Base-by-base conservation (phyloP, 2,113 vertebrate genomes). In the Trachemys scripta region DNA sequence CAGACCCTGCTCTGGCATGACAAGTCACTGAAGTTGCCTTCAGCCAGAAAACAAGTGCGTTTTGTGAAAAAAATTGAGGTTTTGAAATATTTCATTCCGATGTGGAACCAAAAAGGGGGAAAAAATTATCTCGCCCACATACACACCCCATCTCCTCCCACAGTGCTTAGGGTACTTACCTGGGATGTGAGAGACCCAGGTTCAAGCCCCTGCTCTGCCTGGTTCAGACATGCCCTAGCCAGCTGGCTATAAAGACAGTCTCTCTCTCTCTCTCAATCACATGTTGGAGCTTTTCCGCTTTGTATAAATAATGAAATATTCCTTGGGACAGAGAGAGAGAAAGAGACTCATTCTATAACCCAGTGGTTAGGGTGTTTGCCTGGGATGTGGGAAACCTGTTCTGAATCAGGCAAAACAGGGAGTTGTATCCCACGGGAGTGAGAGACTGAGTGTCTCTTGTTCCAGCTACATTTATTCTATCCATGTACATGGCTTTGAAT, bases 261-360 rank as follows among this genome's bases (percentile, higher is more conserved):
- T 16, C 29, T 62, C 59, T 59, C 25, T 56, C 54, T 24, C 20
- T 54, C 53, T 54, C 53, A 27, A 59, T 62, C 29, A 2, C 29
- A 35, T 31, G 35, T 47, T 72, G 47, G 16, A 75, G 50, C 6
- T 38, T 56, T 75, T 79, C 1, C 0, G 5, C 3, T 62, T 62
- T 16, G 29, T 62, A 14, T 35, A 35, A 35, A 35, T 57, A 20
- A 72, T 27, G 29, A 49, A 76, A 79, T 49, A 9, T 1, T 24
- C 7, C 8, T 50, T 79, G 45, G 49, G 20, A 31, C n/a, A 14
- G 35, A 38, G 65, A n/a, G 72, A 57, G 80, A 38, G 65, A n/a
- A 59, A 57, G 80, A 51, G 57, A 53, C 51, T 83, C 84, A 17
- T 0, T 0, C 62, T 35, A 2, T 50, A 25, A 19, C 50, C 57